phyloP scores from a whole-genome alignment of 2,113 vertebrate species.

The Marcusenius ussheri region DNA sequence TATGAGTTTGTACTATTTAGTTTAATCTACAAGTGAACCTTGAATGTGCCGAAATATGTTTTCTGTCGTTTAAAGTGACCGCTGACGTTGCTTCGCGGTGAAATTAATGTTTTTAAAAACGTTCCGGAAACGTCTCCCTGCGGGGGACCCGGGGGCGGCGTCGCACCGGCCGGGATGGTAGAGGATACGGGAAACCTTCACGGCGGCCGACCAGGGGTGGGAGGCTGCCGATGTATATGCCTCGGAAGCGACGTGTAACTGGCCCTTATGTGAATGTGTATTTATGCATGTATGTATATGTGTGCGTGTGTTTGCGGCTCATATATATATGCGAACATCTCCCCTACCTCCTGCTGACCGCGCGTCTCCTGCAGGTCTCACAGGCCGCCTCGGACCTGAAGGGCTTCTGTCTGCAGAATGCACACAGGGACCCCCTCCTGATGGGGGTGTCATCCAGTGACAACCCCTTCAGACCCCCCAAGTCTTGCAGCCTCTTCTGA shows the following conservation, averaged over 20 bases:
- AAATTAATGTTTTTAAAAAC: not conserved
- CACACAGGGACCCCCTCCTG: constrained; percentile 65
- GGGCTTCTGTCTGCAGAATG: constrained; percentile 68
- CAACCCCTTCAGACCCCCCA: constrained; percentile 68
- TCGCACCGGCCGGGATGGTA: too few relatives aligned
- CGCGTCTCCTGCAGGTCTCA: constrained; percentile 55
- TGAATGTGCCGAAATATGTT: not conserved
- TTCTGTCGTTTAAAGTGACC: not conserved
- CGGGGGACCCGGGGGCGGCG: not conserved
- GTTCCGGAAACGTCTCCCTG: not conserved
- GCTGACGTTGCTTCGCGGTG: not conserved
- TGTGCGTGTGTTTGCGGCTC: too few relatives aligned
- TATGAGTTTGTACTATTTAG: not conserved
- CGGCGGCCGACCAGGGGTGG: too few relatives aligned
- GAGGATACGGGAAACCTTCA: too few relatives aligned
- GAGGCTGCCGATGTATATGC: too few relatives aligned
- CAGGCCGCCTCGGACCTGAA: constrained; percentile 62
- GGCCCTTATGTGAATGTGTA: too few relatives aligned
- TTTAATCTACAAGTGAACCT: not conserved
- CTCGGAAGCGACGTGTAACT: too few relatives aligned
- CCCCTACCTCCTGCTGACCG: not conserved
- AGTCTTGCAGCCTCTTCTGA: constrained; percentile 66
- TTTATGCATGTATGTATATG: too few relatives aligned
- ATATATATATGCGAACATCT: not conserved
- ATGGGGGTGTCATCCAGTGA: constrained; percentile 65